A percentile compares a stretch with the other conserved stretches of the same genome.
phyloP scores from a whole-genome alignment of 2,113 vertebrate species.

The Cyanistes caeruleus region DNA sequence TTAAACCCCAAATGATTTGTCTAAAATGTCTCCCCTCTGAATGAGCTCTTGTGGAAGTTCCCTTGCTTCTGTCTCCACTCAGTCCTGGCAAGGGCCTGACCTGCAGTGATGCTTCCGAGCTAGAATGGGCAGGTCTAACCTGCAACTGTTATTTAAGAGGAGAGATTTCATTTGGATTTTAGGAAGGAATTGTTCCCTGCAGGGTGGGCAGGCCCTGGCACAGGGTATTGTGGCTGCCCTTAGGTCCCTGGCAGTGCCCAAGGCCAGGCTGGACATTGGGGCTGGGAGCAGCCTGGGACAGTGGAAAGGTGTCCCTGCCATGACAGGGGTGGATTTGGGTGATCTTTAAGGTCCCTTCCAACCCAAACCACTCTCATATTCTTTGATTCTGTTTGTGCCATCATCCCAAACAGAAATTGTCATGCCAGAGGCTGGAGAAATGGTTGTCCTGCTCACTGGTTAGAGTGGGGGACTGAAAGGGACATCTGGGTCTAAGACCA shows the following conservation, averaged over 20 bases:
- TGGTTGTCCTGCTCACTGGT: background rate
- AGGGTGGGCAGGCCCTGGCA: background rate
- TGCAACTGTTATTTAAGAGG: background rate
- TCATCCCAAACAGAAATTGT: background rate
- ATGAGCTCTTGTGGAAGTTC: background rate
- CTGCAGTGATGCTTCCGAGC: background rate
- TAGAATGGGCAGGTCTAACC: no score
- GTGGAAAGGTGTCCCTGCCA: background rate
- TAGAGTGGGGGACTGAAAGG: background rate
- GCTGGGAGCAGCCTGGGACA: background rate
- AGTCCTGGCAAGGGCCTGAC: background rate
- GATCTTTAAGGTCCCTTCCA: fast-evolving
- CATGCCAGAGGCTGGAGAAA: fast-evolving
- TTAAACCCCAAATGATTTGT: background rate
- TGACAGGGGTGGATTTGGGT: fast-evolving
- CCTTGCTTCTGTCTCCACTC: background rate
- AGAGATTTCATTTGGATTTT: background rate
- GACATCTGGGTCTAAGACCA: background rate
- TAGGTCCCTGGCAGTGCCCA: background rate
- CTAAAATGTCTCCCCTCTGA: background rate
- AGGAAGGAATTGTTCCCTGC: fast-evolving
- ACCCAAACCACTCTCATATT: background rate
- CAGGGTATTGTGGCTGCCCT: background rate
- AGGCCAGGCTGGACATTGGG: background rate
- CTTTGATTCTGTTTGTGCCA: background rate